A percentile compares a stretch with the other conserved stretches of the same genome.
phyloP scores from a whole-genome alignment of 2,113 vertebrate genomes.

The Hippocampus comes region DNA sequence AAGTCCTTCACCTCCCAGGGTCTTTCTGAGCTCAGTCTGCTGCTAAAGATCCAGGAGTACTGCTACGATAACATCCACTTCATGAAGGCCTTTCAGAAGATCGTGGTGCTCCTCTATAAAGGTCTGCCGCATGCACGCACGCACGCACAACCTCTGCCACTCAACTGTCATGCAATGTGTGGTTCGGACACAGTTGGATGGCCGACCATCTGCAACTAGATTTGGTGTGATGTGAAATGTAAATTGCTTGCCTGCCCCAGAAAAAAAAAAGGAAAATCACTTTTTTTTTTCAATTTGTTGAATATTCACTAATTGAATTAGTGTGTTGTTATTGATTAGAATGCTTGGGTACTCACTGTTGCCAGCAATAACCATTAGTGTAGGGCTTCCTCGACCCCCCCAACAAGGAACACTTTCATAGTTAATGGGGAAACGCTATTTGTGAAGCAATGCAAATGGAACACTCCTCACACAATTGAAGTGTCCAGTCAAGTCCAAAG shows the following conservation, averaged over 20 bases:
- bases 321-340: not conserved
- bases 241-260: no score
- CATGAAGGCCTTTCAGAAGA: conserved; percentile 99
- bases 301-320: not conserved
- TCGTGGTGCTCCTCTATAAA: conserved; percentile 99
- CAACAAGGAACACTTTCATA: no score
- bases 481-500: not conserved
- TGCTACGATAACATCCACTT: conserved; percentile 99
- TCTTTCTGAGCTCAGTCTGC: conserved; percentile 95
- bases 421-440: no score
- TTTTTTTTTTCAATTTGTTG: no score
- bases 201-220: not conserved
- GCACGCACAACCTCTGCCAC: not conserved
- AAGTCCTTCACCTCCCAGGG: conserved; percentile 98
- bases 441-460: no score
- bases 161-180: not conserved
- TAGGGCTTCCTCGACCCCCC: no score
- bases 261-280: no score
- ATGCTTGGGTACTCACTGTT: not conserved
- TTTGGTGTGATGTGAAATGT: not conserved
- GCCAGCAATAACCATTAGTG: no score
- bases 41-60: conserved; percentile 99
- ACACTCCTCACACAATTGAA: not conserved
- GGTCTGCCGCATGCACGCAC: conserved; percentile 65
- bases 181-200: no score